Conservation (phyloP, 2,888 invertebrate genomes). For the Eudemis profundana region DNA sequence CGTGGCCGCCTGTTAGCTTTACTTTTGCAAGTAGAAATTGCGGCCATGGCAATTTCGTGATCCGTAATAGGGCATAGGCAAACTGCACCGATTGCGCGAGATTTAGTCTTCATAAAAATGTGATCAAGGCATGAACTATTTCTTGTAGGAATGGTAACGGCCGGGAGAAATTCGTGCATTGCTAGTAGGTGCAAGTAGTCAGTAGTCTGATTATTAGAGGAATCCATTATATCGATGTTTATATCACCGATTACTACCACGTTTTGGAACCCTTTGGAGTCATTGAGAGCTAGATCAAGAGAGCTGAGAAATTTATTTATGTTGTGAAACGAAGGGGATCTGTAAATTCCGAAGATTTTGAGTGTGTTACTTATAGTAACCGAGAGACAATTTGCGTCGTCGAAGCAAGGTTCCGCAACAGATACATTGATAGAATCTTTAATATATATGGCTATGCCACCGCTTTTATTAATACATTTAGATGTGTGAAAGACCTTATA, state of each 20-base stretch:
- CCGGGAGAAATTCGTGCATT: neutral
- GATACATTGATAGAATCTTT: neutral
- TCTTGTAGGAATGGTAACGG: neutral
- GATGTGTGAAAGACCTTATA: constrained; percentile 5
- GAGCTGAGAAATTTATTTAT: neutral
- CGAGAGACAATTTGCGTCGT: constrained; percentile 4
- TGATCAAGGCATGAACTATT: neutral
- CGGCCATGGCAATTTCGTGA: no score
- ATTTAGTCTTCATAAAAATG: neutral
- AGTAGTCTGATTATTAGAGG: no score
- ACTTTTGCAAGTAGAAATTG: no score
- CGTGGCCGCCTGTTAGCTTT: no score
- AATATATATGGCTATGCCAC: neutral
- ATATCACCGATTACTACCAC: neutral
- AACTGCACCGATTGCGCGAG: neutral
- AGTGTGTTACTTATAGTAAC: neutral
- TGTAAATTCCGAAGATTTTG: constrained; percentile 12
- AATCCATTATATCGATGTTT: constrained; percentile 1
- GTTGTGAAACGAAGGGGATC: constrained; percentile 14
- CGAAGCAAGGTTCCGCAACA: neutral
- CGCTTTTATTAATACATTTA: constrained; percentile 4
- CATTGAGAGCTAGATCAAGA: neutral
- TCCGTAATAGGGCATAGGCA: neutral
- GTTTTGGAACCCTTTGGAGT: neutral
- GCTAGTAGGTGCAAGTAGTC: no score